Conservation (phyloP, 2,888 invertebrate species). For the Acronicta aceris region DNA sequence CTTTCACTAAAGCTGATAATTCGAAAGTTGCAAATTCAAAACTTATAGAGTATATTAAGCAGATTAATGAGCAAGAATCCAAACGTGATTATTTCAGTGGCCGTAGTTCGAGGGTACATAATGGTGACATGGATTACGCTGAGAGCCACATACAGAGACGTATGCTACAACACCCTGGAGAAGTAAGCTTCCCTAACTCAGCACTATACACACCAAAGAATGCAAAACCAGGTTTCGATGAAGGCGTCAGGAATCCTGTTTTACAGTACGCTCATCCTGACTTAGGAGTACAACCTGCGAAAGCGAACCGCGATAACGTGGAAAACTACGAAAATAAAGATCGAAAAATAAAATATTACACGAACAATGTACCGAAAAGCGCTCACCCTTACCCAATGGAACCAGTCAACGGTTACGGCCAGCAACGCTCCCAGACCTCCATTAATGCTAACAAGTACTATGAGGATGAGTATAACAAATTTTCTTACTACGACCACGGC, state of each 20-base stretch:
- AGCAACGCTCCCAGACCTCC: slow-evolving; percentile 81
- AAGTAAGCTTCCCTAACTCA: slow-evolving; percentile 91
- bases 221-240: slow-evolving; percentile 90
- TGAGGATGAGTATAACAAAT: slow-evolving; percentile 86
- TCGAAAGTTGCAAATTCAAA: slow-evolving; percentile 89
- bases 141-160: slow-evolving; percentile 91
- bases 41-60: slow-evolving; percentile 91
- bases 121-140: slow-evolving; percentile 81
- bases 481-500: slow-evolving; percentile 88
- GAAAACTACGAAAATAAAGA: slow-evolving; percentile 74
- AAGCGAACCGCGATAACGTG: slow-evolving; percentile 84
- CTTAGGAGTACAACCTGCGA: slow-evolving; percentile 93
- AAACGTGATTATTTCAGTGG: slow-evolving; percentile 90
- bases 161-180: slow-evolving; percentile 92
- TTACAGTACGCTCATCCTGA: slow-evolving; percentile 95
- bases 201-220: slow-evolving; percentile 90
- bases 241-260: slow-evolving; percentile 93
- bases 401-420: slow-evolving; percentile 80
- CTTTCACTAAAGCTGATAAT: slow-evolving; percentile 91
- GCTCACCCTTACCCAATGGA: slow-evolving; percentile 90
- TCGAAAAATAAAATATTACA: slow-evolving; percentile 85
- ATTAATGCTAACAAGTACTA: slow-evolving; percentile 83
- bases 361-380: slow-evolving; percentile 86
- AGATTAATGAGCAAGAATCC: slow-evolving; percentile 91
- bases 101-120: slow-evolving; percentile 84